A percentile compares a stretch with the other conserved stretches of the same genome.
These are phyloP conservation scores for Dicrurus megarhynchus DNA, from an alignment of 2,113 vertebrate genomes.

Conservation along the genomic window DNA sequence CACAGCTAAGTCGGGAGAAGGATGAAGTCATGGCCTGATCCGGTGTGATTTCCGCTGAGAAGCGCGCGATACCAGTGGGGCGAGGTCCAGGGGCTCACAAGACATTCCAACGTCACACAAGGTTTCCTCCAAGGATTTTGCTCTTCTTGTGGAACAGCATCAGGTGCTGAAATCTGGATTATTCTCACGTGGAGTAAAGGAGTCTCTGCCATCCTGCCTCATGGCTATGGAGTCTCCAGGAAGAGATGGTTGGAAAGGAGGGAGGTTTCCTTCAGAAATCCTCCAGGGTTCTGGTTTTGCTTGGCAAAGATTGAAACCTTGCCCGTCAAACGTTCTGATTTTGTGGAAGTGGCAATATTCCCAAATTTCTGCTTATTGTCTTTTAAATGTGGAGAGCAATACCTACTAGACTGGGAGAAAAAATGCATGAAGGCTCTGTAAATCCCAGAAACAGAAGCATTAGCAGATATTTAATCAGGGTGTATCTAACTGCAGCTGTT, in stretches of 20 bases:
- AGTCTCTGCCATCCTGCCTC: neutral
- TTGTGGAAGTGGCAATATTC: neutral
- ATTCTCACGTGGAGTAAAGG: neutral
- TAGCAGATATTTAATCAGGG: neutral
- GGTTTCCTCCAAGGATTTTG: neutral
- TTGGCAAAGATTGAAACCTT: neutral
- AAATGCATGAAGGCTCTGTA: neutral
- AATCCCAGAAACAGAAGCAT: neutral
- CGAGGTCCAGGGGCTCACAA: neutral
- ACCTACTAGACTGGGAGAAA: neutral
- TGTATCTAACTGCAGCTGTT: neutral
- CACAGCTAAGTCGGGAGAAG: neutral
- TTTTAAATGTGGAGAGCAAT: neutral
- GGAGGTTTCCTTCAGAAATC: neutral
- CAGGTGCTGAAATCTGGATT: neutral
- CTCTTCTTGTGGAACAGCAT: neutral
- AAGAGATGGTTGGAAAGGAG: neutral
- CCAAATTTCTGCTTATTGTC: neutral
- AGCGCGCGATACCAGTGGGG: neutral
- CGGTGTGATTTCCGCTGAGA: neutral
- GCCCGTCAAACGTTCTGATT: neutral
- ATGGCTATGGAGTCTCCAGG: neutral
- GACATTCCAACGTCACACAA: accelerated
- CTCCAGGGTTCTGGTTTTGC: neutral
- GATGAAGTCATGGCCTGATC: neutral